These are phyloP conservation scores for Apotomis turbidana DNA, from an alignment of 2,888 invertebrate genomes.

Conservation along the genomic window DNA sequence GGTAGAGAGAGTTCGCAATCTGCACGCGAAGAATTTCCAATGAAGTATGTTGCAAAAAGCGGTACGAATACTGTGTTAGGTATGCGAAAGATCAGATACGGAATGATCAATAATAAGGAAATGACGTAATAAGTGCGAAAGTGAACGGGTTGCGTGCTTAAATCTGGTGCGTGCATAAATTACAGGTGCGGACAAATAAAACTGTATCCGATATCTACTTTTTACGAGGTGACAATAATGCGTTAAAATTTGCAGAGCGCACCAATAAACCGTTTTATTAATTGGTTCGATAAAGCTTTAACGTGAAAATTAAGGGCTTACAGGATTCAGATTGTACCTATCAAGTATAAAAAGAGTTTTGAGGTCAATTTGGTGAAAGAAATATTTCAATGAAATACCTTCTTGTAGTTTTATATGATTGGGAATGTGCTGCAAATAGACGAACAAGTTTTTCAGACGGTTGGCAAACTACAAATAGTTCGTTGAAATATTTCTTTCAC, in stretches of 20 bases:
- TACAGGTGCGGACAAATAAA: constrained; percentile 5
- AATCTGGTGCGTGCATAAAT: constrained; percentile 36
- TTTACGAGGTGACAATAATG: constrained; percentile 4
- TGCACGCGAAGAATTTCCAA: constrained; percentile 75
- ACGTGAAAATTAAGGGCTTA: background rate
- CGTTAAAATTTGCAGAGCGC: background rate
- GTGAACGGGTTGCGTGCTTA: constrained; percentile 61
- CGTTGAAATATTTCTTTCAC: background rate
- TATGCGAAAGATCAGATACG: constrained; percentile 53
- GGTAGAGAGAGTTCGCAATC: constrained; percentile 61
- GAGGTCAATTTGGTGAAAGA: background rate
- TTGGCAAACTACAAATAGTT: background rate
- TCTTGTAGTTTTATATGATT: too few species aligned
- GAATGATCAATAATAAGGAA: constrained; percentile 59
- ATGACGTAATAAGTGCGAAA: constrained; percentile 63
- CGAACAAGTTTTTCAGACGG: too few species aligned
- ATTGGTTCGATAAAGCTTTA: background rate
- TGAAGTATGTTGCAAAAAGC: constrained; percentile 66
- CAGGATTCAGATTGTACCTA: background rate
- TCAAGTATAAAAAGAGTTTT: too few species aligned
- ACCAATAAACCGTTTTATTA: background rate
- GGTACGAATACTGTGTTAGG: constrained; percentile 43
- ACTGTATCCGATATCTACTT: constrained; percentile 11
- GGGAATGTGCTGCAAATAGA: too few species aligned
- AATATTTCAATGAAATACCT: background rate